phyloP scores from a whole-genome alignment of 2,888 invertebrate genomes.

The Lamellibrachia satsuma region DNA sequence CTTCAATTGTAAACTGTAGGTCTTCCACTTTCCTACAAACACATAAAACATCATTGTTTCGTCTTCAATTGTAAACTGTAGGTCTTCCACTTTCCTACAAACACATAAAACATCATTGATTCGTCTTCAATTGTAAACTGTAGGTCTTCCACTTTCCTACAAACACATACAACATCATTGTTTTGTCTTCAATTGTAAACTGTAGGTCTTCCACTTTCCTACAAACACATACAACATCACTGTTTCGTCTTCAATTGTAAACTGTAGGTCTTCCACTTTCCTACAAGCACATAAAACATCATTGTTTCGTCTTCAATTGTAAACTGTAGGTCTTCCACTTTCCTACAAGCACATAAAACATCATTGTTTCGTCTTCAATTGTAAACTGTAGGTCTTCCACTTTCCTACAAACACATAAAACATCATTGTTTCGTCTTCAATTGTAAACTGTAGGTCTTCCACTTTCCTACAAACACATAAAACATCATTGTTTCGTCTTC shows the following conservation, averaged over 20 bases:
- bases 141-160: conserved; percentile 79
- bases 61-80: too few relatives aligned
- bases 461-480: conserved; percentile 41
- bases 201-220: conserved; percentile 39
- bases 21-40: conserved; percentile 76
- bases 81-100: conserved; percentile 40
- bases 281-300: conserved; percentile 43
- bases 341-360: conserved; percentile 41
- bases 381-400: conserved; percentile 89
- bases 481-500: conserved; percentile 84
- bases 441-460: too few relatives aligned
- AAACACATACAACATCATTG: conserved; percentile 23
- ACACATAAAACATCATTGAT: conserved; percentile 70
- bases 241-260: conserved; percentile 89
- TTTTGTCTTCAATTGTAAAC: too few relatives aligned
- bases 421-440: background rate
- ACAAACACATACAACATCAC: background rate
- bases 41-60: background rate
- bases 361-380: conserved; percentile 88
- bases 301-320: too few relatives aligned
- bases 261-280: conserved; percentile 85
- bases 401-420: conserved; percentile 50
- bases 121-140: conserved; percentile 92
- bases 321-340: too few relatives aligned
- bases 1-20: conserved; percentile 88